These are phyloP conservation scores for Lucilia sericata DNA, from an alignment of 1,140 invertebrate species.

Conservation along the genomic window DNA sequence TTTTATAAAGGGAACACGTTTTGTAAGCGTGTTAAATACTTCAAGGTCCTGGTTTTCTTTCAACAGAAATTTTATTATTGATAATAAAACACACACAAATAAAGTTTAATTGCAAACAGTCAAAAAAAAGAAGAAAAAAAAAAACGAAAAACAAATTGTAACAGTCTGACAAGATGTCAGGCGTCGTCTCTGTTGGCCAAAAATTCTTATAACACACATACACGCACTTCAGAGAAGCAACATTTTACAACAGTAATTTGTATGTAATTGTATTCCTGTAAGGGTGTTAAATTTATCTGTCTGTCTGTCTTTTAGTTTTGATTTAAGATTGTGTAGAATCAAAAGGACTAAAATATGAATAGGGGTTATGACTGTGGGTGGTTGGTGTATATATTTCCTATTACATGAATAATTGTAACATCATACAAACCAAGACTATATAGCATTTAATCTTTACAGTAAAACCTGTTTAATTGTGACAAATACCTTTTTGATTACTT, in stretches of 20 bases:
- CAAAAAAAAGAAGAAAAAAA: background rate
- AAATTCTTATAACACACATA: background rate
- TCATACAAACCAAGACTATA: constrained; percentile 8
- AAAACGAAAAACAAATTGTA: background rate
- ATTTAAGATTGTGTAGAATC: background rate
- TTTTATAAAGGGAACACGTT: no score
- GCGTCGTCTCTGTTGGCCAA: background rate
- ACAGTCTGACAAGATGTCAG: background rate
- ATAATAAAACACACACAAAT: constrained; percentile 35
- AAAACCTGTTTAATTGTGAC: no score
- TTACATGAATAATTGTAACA: constrained; percentile 34
- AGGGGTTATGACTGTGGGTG: no score
- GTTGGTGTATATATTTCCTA: background rate
- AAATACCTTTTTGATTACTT: no score
- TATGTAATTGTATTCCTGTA: background rate
- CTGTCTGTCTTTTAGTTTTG: background rate
- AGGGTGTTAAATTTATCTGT: background rate
- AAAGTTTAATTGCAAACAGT: constrained; percentile 34
- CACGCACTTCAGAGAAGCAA: no score
- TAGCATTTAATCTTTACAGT: constrained; percentile 14
- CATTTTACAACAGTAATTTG: background rate
- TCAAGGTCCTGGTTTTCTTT: background rate
- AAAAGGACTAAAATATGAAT: background rate
- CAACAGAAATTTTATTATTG: constrained; percentile 33
- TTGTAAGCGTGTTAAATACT: background rate